Base-by-base conservation (phyloP, 2,113 vertebrate genomes). In the Clupea harengus region DNA sequence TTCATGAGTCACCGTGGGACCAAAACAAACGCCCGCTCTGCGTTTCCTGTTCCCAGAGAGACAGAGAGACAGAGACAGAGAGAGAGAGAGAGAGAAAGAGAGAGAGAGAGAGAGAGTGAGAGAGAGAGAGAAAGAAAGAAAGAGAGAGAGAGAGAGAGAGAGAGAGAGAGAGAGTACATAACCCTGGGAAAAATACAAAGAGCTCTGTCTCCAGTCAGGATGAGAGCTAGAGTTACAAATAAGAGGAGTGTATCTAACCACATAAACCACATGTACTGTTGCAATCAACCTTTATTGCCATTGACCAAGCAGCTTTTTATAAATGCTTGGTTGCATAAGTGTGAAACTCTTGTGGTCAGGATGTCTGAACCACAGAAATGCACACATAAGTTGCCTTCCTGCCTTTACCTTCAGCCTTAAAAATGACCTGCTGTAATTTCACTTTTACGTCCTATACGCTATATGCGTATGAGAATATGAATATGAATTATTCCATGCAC, bases 11-110 rank as follows among this genome's bases (percentile, higher is more conserved):
- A 93, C 87, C 92, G 90, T n/a, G 54, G 85, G 89, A 85, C 85
- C 75, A 89, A 93, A 78, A 91, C 90, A 92, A 87, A 92, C 81
- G 87, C 90, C 88, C 87, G 86, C 90, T 82, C 89, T 92, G 87
- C 86, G 90, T 92, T 94, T 94, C 93, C 94, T 93, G 92, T 93
- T 94, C 93, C 92, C 93, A 91, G 91, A 89, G 75, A 15, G 15
- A 45, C 22, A 78, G 32, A 78, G 11, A 78, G 32, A 78, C 3
- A 32, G 87, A 90, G 89, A 88, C n/a, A 15, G 20, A 39, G 72
- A 78, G 25, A 45, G 25, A 78, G 72, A 32, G 72, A 39, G 72
- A 75, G 25, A 32, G 25, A 45, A 17, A 64, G 60, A 28, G 60
- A 64, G 60, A 64, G 60, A 64, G 60, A 49, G 32, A 22, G 60